Evolutionary conservation across 2,113 vertebrate genomes (phyloP).

Genomic region (Euleptes europaea): DNA sequence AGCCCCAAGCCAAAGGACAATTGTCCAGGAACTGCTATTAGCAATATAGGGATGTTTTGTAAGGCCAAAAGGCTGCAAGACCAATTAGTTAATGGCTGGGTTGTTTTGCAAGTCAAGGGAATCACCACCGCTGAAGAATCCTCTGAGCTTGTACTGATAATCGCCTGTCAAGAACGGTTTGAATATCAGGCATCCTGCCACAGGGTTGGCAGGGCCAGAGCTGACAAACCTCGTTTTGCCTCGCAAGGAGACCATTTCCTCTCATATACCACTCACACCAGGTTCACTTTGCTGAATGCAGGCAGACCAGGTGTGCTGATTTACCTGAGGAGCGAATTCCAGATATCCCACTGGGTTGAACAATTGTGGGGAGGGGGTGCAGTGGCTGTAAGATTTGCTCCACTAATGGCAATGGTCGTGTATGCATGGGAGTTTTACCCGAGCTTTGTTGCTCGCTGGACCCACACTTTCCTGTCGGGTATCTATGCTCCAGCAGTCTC

Average conservation of each 20-base stretch:
- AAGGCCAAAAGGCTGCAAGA: neutral
- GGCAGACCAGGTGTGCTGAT: neutral
- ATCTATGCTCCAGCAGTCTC: no score
- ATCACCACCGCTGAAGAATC: accelerated
- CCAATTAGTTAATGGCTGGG: neutral
- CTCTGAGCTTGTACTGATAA: neutral
- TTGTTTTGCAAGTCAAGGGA: neutral
- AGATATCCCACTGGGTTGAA: neutral
- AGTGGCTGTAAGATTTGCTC: neutral
- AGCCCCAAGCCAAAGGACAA: neutral
- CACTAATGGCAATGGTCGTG: no score
- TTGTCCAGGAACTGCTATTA: neutral
- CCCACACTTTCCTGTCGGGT: no score
- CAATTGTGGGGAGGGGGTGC: neutral
- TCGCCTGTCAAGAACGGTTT: neutral
- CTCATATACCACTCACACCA: accelerated
- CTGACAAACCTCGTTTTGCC: neutral
- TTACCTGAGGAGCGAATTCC: neutral
- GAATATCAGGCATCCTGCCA: neutral
- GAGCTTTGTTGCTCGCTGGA: no score
- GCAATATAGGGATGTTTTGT: neutral
- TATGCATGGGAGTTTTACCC: no score
- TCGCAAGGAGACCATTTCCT: neutral
- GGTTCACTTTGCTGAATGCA: neutral
- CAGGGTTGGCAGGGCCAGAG: neutral